Evolutionary conservation across 2,797 vertebrate genomes (phyloP).

Genomic region (Mustela erminea): DNA sequence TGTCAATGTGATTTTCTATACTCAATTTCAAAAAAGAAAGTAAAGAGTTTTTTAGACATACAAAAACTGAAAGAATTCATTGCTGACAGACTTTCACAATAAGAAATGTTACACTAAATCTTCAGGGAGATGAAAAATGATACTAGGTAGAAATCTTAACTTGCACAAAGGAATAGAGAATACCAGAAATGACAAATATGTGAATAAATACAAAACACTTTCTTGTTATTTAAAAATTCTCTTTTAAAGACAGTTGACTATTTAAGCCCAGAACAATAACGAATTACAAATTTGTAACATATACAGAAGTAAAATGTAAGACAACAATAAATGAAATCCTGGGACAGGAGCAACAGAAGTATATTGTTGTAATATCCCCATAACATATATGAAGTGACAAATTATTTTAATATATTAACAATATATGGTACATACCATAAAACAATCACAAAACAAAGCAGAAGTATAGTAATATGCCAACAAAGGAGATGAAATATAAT

Average conservation of each 20-base stretch:
- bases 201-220: background rate
- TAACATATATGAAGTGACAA: background rate
- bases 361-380: background rate
- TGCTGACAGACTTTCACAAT: background rate
- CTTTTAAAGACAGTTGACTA: background rate
- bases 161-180: slow-evolving; percentile 27
- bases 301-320: background rate
- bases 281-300: background rate
- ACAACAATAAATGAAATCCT: background rate
- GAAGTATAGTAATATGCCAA: background rate
- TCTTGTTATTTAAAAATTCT: background rate
- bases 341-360: background rate
- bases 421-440: background rate
- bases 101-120: slow-evolving; percentile 32
- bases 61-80: background rate
- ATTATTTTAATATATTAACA: background rate
- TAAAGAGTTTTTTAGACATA: background rate
- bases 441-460: background rate
- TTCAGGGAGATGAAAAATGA: background rate
- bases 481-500: background rate
- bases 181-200: background rate
- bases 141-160: background rate
- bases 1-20: background rate
- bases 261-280: background rate
- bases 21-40: background rate